phyloP scores from a whole-genome alignment of 2,888 invertebrate genomes.

The Papilio protenor region DNA sequence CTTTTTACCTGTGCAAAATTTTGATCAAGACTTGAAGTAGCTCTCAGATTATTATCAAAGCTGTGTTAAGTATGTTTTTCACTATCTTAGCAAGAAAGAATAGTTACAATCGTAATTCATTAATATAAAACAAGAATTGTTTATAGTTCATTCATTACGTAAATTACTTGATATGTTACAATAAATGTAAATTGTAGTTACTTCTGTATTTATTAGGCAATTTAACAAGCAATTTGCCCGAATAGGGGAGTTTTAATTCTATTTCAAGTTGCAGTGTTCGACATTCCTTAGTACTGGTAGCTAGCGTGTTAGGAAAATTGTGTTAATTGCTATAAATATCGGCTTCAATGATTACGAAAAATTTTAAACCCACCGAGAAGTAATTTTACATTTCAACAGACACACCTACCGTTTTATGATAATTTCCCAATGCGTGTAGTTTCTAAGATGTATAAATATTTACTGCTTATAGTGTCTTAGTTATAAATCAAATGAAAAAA shows the following conservation, averaged over 20 bases:
- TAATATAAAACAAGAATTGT: not conserved
- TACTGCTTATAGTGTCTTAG: not conserved
- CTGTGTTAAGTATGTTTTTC: not conserved
- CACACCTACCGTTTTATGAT: not conserved
- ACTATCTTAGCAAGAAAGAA: not conserved
- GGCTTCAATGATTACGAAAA: slow-evolving; percentile 30
- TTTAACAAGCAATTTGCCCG: not conserved
- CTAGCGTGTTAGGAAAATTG: slow-evolving; percentile 29
- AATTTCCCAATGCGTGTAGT: not conserved
- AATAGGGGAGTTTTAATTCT: not conserved
- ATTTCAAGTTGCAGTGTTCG: not conserved
- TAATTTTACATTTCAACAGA: slow-evolving; percentile 14
- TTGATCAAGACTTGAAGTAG: too few relatives aligned
- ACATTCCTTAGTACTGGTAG: slow-evolving; percentile 17
- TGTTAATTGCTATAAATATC: slow-evolving; percentile 38
- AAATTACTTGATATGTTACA: not conserved
- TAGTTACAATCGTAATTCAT: not conserved
- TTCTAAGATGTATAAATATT: not conserved
- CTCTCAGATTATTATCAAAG: too few relatives aligned
- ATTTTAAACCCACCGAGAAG: slow-evolving; percentile 11
- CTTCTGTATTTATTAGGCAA: not conserved
- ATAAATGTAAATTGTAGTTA: not conserved
- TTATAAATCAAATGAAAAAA: not conserved
- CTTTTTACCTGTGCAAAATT: too few relatives aligned
- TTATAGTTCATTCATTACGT: not conserved